Evolutionary conservation across 2,888 invertebrate species (phyloP).

Genomic region (Xiphydria camelus): DNA sequence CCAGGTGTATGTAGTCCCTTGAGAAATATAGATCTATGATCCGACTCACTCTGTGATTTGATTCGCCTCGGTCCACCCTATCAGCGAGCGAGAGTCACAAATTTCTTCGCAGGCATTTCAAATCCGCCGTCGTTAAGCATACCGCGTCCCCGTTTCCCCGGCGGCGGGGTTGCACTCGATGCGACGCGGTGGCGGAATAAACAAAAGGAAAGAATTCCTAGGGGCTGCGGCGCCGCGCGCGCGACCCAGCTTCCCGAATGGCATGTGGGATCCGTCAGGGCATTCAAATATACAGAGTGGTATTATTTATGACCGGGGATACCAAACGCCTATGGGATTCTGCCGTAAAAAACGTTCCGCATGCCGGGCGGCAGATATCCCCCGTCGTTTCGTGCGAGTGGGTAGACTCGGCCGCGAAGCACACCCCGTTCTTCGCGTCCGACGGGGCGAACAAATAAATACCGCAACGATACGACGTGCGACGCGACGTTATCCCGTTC

Average conservation of each 20-base stretch:
- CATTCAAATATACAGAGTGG: constrained; percentile 53
- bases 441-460: constrained; percentile 38
- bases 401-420: too few relatives aligned
- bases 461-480: too few relatives aligned
- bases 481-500: constrained; percentile 17
- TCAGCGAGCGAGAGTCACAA: too few relatives aligned
- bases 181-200: constrained; percentile 40
- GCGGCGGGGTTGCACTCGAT: constrained; percentile 38
- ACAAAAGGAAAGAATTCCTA: constrained; percentile 43
- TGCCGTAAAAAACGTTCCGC: constrained; percentile 16
- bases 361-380: constrained; percentile 26
- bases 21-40: too few relatives aligned
- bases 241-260: constrained; percentile 34
- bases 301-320: constrained; percentile 53
- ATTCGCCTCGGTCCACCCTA: too few relatives aligned
- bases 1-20: too few relatives aligned
- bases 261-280: constrained; percentile 52
- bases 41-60: too few relatives aligned
- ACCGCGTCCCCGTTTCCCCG: too few relatives aligned
- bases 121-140: too few relatives aligned
- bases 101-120: too few relatives aligned
- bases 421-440: too few relatives aligned
- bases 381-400: too few relatives aligned
- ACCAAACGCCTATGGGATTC: constrained; percentile 40
- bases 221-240: constrained; percentile 13